phyloP scores from a whole-genome alignment of 2,113 vertebrate genomes.

The Chrysochloris asiatica region DNA sequence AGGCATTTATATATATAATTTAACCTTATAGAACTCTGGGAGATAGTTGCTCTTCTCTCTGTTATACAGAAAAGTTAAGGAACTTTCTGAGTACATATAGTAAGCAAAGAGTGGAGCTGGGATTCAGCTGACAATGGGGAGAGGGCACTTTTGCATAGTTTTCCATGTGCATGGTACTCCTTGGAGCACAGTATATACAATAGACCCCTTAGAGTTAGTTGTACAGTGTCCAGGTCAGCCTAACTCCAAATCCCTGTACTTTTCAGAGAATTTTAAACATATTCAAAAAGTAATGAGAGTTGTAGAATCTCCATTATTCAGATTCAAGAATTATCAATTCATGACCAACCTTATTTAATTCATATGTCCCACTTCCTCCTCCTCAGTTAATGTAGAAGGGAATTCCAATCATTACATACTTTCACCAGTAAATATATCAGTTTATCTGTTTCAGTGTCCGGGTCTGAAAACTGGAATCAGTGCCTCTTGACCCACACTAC shows the following conservation, averaged over 20 bases:
- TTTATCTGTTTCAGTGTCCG: neutral
- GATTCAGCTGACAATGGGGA: neutral
- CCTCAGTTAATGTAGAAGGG: neutral
- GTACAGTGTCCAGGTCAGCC: neutral
- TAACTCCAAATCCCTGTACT: neutral
- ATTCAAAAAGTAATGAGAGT: neutral
- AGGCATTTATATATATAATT: neutral
- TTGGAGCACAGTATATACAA: neutral
- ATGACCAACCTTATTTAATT: neutral
- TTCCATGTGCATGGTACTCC: neutral
- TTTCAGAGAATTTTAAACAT: neutral
- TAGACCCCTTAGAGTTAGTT: neutral
- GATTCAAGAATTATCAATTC: conserved; percentile 27
- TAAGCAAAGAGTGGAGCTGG: neutral
- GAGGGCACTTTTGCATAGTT: neutral
- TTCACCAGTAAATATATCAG: neutral
- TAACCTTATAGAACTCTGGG: neutral
- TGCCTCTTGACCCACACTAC: neutral
- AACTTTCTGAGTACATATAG: neutral
- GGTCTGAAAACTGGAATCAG: conserved; percentile 7
- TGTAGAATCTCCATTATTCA: neutral
- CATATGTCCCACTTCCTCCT: neutral
- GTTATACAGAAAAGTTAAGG: conserved; percentile 1
- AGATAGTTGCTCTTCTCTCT: neutral
- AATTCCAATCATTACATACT: neutral